Base-by-base conservation (phyloP, 2,888 invertebrate species). In the Drosophila trichaetosa region DNA sequence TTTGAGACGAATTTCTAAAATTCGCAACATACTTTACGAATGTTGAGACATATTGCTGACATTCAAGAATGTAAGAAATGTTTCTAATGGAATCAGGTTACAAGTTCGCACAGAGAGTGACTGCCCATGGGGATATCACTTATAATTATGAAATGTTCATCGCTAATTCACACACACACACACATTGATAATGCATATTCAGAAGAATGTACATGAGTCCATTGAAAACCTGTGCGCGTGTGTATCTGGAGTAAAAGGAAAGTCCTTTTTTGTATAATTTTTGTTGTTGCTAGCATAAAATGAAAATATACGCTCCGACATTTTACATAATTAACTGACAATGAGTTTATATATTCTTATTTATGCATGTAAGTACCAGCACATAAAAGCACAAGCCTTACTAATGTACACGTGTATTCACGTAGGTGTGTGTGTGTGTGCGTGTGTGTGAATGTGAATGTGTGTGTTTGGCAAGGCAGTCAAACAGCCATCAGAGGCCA, bases 321-420 rank as follows among this genome's bases (percentile, higher is more conserved):
- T 79, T 86, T 85, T 90, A 88, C 80, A 88, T 86, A 90, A 86
- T 86, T 86, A 86, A 88, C 90, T 83, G 90, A 86, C 86, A 88
- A 85, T 82, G 88, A 69, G 76, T 66, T 71, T 73, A 65, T 76
- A 68, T 69, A 68, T 80, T 60, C 58, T 60, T 65, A 60, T 66
- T 69, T 73, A 60, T 68, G 52, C 68, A 46, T 67, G 42, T 66
- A 24, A 61, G 63, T 62, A 57, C 34, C 11, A 24, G 61, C 54
- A 67, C 64, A 73, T 62, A 52, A 60, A 60, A 74, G 66, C 48
- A 46, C 40, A 72, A 59, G 31, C 33, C 54, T 59, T 46, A 33
- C 48, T 36, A 34, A 42, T 54, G 13, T 60, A 6, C 16, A 16
- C 29, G n/a, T 57, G n/a, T 16, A 46, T 46, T 46, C 46, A 46